Conservation (phyloP, 2,113 vertebrate genomes). For the Nothoprocta perdicaria region DNA sequence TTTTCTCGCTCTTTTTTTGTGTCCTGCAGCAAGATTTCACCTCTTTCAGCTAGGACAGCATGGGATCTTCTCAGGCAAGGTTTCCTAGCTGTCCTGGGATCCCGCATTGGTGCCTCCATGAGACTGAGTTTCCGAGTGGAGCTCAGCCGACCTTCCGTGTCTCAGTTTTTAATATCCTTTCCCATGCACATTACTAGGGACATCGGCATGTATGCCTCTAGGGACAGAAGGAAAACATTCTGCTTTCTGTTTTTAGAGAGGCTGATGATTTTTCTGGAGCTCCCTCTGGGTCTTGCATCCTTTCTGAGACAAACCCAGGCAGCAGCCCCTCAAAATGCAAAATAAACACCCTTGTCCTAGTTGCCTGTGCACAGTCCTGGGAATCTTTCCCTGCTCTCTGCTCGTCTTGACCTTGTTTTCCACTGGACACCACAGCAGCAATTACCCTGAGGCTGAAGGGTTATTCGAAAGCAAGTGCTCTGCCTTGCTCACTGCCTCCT, state of each 20-base stretch:
- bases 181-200: constrained; percentile 1
- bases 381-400: constrained; percentile 12
- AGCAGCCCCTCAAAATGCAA: neutral
- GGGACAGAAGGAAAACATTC: constrained; percentile 49
- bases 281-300: constrained; percentile 31
- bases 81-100: neutral
- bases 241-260: constrained; percentile 54
- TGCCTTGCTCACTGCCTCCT: neutral
- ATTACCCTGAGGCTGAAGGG: constrained; percentile 54
- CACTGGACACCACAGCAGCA: constrained; percentile 38
- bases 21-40: neutral
- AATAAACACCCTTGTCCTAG: constrained; percentile 54
- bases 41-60: neutral
- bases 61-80: neutral
- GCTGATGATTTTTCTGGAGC: constrained; percentile 19
- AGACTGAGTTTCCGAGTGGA: neutral
- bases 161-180: constrained; percentile 8
- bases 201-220: neutral
- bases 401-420: constrained; percentile 56
- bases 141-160: neutral
- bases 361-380: constrained; percentile 42
- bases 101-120: neutral
- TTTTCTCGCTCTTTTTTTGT: neutral
- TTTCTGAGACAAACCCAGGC: neutral
- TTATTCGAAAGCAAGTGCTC: constrained; percentile 60